Base-by-base conservation (phyloP, 2,797 vertebrate genomes). In the Lacerta viridis region DNA sequence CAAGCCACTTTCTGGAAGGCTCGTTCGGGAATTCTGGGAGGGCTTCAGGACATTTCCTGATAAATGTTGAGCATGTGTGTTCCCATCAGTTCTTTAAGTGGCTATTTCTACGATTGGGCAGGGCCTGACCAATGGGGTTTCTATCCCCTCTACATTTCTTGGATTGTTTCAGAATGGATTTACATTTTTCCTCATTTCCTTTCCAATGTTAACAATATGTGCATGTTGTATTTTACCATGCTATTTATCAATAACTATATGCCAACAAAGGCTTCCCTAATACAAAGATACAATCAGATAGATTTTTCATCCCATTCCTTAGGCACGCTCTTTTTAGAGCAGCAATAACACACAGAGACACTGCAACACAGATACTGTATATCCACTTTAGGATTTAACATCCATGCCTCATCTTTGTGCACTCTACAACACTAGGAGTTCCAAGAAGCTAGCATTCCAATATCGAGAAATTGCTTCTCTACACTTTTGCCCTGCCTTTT, bases 401-500 rank as follows among this genome's bases (percentile, higher is more conserved):
- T 72, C 66, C 9, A 83, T 82, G 0, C 1, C 75, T 0, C 83
- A 81, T 61, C 61, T 84, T 43, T 75, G 18, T 23, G 17, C 13
- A 27, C 36, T 79, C 41, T 80, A 39, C 72, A 86, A 7, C 86
- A 11, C 0, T 0, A 46, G 0, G 20, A 10, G 71, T 89, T 94
- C 77, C 85, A 91, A 87, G 87, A 91, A 75, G 18, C 50, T 71
- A 66, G 43, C 59, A 50, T 81, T 69, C 0, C 1, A 78, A 85
- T 81, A 72, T 79, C 59, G 1, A 89, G 33, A 41, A 88, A 11
- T 77, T 55, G 72, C 18, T 82, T 77, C 46, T 87, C 1, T 50
- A 66, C 29, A 55, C 64, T 68, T 85, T 88, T 84, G 89, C 83
- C 36, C 71, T 55, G 33, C 80, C 91, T 85, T 86, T 61, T 80